These are phyloP conservation scores for Halictus ligatus DNA, from an alignment of 2,888 invertebrate species.

Conservation along the genomic window DNA sequence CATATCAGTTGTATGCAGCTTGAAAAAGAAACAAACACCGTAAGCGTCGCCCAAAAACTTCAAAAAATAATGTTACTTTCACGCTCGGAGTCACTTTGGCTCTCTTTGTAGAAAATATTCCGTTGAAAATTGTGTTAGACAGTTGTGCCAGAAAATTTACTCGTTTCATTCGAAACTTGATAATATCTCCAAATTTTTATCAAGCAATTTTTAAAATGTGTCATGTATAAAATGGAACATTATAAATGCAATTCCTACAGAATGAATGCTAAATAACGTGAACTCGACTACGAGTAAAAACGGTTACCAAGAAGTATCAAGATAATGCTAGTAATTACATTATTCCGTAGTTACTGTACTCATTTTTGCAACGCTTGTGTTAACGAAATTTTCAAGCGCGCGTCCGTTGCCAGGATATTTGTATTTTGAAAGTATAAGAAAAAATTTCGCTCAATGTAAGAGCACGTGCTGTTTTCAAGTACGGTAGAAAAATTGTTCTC, in stretches of 20 bases:
- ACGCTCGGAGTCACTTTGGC: not conserved
- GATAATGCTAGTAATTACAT: not conserved
- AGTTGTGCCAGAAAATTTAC: not conserved
- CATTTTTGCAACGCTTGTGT: too few species aligned
- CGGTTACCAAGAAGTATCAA: not conserved
- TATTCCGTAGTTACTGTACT: too few species aligned
- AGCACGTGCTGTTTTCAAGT: not conserved
- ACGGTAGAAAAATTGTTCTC: conserved; percentile 2
- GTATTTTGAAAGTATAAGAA: not conserved
- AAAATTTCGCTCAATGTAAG: not conserved
- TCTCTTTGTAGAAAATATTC: not conserved
- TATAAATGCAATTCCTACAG: too few species aligned
- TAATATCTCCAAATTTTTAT: not conserved
- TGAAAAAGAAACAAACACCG: not conserved
- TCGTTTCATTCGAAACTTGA: not conserved
- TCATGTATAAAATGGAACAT: not conserved
- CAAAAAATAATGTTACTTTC: not conserved
- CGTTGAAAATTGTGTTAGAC: not conserved
- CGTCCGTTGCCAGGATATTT: not conserved
- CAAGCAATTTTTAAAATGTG: not conserved
- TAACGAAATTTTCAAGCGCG: not conserved
- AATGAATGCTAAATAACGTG: too few species aligned
- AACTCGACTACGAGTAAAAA: not conserved
- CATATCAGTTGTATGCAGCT: not conserved
- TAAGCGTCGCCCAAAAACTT: not conserved